Evolutionary conservation across 2,113 vertebrate species (phyloP), one percentile per base, ranked within the genome.

Genomic region (Gobio gobio): DNA sequence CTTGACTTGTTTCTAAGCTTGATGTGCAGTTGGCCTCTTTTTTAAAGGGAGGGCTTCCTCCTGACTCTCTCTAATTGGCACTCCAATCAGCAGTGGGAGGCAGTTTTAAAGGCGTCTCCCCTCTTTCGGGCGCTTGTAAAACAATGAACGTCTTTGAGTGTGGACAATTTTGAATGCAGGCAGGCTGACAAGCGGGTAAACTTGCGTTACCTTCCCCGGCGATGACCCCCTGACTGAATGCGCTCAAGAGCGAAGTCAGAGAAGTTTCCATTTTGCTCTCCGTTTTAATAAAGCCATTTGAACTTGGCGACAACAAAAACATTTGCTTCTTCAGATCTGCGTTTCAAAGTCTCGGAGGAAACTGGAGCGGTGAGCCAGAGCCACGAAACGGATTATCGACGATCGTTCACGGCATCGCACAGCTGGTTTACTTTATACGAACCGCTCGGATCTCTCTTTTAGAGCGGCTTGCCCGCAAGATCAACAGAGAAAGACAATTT

Each of bases 41-140:
- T 56, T 56, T 36, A 77, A 59, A 22, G 36, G 66, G 47, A 26
- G 58, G 68, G 36, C 13, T 58, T 79, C 29, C 75, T 64, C 24
- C 75, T 64, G 84, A 85, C 88, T 79, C 73, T n/a, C 86, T n/a
- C 86, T 84, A 74, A 78, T 78, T 64, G 10, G 6, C 12, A 75
- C 79, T 43, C 94, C 94, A 94, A 95, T 94, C 92, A 90, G 91
- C 58, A 70, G 79, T 54, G 58, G 79, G 24, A 83, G 83, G 82
- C 40, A 4, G 82, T 85, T 83, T 85, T 66, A 7, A 88, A 86
- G 93, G 94, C 93, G 93, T 91, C 86, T 90, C 92, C 88, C 87
- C 45, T 18, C 33, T 40, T 7, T 14, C 82, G 75, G 85, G 81
- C 79, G 77, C 86, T 78, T 75, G 88, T 87, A 87, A 91, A 91